These are phyloP conservation scores for Planococcus citri DNA, from an alignment of 1,140 invertebrate species.

Conservation along the genomic window DNA sequence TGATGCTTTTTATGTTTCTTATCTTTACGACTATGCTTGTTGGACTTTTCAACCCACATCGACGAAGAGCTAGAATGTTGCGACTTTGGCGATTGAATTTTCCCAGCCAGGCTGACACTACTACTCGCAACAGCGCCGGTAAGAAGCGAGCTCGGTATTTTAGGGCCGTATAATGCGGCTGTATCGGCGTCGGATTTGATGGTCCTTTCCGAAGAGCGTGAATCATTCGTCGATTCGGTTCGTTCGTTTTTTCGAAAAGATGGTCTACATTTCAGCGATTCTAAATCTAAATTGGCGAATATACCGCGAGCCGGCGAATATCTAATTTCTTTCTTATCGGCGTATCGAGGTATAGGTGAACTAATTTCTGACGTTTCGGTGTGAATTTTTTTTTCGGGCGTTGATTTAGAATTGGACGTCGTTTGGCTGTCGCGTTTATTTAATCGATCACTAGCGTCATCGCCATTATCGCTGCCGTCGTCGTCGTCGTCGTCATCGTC, in stretches of 20 bases:
- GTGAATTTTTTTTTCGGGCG: too few relatives aligned
- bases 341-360: too few relatives aligned
- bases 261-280: slow-evolving; percentile 30
- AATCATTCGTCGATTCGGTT: background rate
- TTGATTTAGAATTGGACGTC: too few relatives aligned
- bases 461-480: too few relatives aligned
- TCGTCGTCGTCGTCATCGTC: slow-evolving; percentile 29
- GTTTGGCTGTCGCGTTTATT: too few relatives aligned
- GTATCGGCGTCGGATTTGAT: background rate
- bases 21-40: too few relatives aligned
- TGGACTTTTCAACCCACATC: background rate
- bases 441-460: too few relatives aligned
- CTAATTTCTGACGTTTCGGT: too few relatives aligned
- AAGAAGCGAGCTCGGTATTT: background rate
- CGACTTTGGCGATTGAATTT: background rate
- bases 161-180: background rate
- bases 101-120: background rate
- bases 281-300: slow-evolving; percentile 58
- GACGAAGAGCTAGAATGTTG: background rate
- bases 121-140: background rate
- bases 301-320: slow-evolving; percentile 53
- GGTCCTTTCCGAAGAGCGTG: too few relatives aligned
- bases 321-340: background rate
- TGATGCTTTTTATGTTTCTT: too few relatives aligned
- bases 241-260: background rate